A percentile compares a stretch with the other conserved stretches of the same genome.
Conservation (phyloP, 1,140 invertebrate genomes). For the Mya arenaria region DNA sequence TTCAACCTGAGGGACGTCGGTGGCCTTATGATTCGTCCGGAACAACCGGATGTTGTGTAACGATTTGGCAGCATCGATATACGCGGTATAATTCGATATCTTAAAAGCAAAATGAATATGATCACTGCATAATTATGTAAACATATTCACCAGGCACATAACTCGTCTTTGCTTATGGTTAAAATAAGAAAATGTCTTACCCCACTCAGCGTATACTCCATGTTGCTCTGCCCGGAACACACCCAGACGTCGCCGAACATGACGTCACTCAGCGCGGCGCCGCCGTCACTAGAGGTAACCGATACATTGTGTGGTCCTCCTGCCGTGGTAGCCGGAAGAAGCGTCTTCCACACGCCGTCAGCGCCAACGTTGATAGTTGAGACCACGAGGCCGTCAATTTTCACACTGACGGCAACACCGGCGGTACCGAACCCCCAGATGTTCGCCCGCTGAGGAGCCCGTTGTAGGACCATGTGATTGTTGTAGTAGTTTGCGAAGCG, state of each 20-base stretch:
- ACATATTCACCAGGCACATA: too few species aligned
- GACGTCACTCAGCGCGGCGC: constrained; percentile 58
- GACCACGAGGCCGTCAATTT: constrained; percentile 21
- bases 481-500: constrained; percentile 64
- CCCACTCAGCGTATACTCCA: constrained; percentile 59
- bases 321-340: not conserved
- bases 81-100: too few species aligned
- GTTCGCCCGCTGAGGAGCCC: constrained; percentile 57
- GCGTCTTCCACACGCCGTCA: not conserved
- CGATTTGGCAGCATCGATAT: too few species aligned
- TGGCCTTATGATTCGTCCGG: too few species aligned
- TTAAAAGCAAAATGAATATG: too few species aligned
- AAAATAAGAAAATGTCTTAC: too few species aligned
- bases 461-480: constrained; percentile 70
- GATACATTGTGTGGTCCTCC: not conserved
- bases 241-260: constrained; percentile 77
- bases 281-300: not conserved
- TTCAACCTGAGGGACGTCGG: too few species aligned
- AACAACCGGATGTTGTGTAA: too few species aligned
- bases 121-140: too few species aligned
- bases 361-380: not conserved
- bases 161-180: too few species aligned
- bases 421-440: constrained; percentile 68
- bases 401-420: constrained; percentile 33
- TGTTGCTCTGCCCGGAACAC: constrained; percentile 77